Percentiles rank a stretch among this genome's conserved stretches.
Evolutionary conservation across 2,113 vertebrate species (phyloP).

Genomic region (Carassius auratus): DNA sequence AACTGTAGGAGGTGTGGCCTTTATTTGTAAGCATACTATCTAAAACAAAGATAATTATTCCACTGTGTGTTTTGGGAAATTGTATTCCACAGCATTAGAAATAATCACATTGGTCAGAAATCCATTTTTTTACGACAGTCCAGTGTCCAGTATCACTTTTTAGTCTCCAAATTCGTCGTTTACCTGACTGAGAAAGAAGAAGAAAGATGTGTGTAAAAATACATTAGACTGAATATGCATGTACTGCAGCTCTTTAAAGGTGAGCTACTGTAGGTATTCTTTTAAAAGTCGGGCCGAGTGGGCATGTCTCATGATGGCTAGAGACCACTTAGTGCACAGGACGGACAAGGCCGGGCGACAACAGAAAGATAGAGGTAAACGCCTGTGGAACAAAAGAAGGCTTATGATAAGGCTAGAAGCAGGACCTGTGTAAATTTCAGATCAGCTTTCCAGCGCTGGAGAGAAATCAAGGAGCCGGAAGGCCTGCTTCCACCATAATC

Average conservation of each 20-base stretch:
- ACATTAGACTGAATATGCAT: not conserved
- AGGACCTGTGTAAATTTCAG: no score
- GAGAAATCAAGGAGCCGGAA: no score
- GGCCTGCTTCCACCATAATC: no score
- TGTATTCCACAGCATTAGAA: not conserved
- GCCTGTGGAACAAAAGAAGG: no score
- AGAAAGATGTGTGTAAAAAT: not conserved
- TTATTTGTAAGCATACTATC: slow-evolving; percentile 61
- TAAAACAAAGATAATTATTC: slow-evolving; percentile 19
- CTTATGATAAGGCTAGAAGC: no score
- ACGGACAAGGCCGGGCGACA: no score
- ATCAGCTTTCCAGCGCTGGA: no score
- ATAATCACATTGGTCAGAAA: slow-evolving; percentile 19
- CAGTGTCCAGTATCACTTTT: not conserved
- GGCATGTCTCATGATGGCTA: no score
- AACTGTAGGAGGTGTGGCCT: slow-evolving; percentile 65
- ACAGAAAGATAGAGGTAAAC: no score
- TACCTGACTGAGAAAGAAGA: slow-evolving; percentile 11
- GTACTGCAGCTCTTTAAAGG: not conserved
- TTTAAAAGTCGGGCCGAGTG: no score
- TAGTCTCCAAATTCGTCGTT: not conserved
- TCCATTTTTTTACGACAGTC: not conserved
- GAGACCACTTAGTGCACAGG: no score
- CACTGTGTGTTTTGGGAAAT: slow-evolving; percentile 4
- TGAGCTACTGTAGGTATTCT: no score